Conservation (phyloP, 1,140 invertebrate species). For the Centruroides sculpturatus region DNA sequence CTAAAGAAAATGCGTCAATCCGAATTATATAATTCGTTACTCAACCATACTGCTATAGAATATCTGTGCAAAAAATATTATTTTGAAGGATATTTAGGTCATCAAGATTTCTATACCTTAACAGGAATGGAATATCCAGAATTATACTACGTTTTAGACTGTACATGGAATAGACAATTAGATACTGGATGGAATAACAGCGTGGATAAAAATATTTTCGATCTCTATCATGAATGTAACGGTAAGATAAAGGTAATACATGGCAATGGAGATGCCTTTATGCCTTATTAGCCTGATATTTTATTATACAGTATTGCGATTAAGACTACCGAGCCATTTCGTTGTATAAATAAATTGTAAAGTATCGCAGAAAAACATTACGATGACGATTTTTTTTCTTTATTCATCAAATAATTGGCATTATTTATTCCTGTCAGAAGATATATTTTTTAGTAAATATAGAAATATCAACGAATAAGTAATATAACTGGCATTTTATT, state of each 20-base stretch:
- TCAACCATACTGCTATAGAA: constrained; percentile 39
- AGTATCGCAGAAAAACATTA: too few species aligned
- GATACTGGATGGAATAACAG: constrained; percentile 68
- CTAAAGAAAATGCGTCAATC: constrained; percentile 52
- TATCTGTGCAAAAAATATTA: constrained; percentile 50
- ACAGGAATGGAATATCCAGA: constrained; percentile 53
- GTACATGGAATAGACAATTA: constrained; percentile 67
- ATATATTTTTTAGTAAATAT: too few species aligned
- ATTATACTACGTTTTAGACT: constrained; percentile 57
- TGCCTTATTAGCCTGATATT: not conserved
- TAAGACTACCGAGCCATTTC: too few species aligned
- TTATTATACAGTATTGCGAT: too few species aligned
- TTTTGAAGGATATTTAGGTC: constrained; percentile 59
- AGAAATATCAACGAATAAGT: too few species aligned
- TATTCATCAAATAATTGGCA: too few species aligned
- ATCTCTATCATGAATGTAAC: constrained; percentile 54
- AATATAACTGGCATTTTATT: too few species aligned
- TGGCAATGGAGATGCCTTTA: constrained; percentile 40
- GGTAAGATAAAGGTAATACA: constrained; percentile 56
- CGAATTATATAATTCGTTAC: constrained; percentile 38
- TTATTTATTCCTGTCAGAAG: too few species aligned
- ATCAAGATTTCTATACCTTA: constrained; percentile 75
- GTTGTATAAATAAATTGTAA: too few species aligned
- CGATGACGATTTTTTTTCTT: too few species aligned
- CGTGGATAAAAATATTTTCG: constrained; percentile 57